These are phyloP conservation scores for Nemoura dubitans DNA, from an alignment of 2,888 invertebrate genomes.

Conservation along the genomic window DNA sequence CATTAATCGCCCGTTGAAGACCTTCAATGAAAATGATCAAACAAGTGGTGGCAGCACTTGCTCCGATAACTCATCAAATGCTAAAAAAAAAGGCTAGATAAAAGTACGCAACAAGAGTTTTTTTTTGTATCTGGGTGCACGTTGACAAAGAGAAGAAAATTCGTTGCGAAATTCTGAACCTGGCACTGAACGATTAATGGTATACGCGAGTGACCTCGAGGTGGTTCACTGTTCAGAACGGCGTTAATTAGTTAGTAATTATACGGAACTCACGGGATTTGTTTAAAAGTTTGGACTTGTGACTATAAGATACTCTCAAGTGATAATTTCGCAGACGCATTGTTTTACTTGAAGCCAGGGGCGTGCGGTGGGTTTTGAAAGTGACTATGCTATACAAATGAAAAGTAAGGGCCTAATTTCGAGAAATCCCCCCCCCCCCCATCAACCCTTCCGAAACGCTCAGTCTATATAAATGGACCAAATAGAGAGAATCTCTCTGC, in stretches of 20 bases:
- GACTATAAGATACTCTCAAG: not conserved
- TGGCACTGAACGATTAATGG: not conserved
- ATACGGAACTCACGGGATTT: not conserved
- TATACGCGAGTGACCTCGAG: not conserved
- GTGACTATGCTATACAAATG: too few species aligned
- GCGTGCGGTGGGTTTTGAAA: too few species aligned
- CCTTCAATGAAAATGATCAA: not conserved
- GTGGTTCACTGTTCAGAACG: not conserved
- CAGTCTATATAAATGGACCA: too few species aligned
- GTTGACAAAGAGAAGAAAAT: not conserved
- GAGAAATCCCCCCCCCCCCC: too few species aligned
- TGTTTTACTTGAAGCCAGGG: not conserved
- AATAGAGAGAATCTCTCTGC: too few species aligned
- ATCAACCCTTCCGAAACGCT: too few species aligned
- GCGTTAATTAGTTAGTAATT: not conserved
- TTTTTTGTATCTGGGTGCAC: not conserved
- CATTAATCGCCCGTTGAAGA: not conserved
- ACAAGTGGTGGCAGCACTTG: not conserved
- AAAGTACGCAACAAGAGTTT: not conserved
- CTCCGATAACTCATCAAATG: not conserved
- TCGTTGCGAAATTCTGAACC: not conserved
- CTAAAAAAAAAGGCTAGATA: not conserved
- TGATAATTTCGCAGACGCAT: not conserved
- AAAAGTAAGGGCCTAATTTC: too few species aligned
- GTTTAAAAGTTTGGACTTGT: not conserved